Percentiles rank a stretch among this genome's conserved stretches.
These are phyloP conservation scores for Leptothorax acervorum DNA, from an alignment of 2,888 invertebrate genomes.

Conservation along the genomic window DNA sequence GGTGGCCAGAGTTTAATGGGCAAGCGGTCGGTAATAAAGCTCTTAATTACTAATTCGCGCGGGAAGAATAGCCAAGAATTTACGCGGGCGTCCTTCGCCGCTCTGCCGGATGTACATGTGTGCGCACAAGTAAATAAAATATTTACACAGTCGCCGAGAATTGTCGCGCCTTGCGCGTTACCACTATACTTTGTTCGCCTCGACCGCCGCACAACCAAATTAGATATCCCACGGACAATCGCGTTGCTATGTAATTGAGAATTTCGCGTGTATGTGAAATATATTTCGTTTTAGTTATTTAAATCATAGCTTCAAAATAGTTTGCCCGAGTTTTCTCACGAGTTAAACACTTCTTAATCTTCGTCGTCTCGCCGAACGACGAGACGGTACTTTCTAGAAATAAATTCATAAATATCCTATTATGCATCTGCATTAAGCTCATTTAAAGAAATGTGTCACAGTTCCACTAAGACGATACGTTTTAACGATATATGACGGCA, in stretches of 20 bases:
- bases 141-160: constrained; percentile 44
- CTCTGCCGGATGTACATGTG: not conserved
- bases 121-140: constrained; percentile 33
- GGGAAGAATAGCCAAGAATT: constrained; percentile 58
- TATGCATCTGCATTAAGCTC: not conserved
- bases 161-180: constrained; percentile 41
- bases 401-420: not conserved
- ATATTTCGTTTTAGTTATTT: not conserved
- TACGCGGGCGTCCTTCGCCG: not conserved
- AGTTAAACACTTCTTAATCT: not conserved
- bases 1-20: constrained; percentile 75
- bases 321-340: not conserved
- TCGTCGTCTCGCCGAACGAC: not conserved
- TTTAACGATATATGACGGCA: not conserved
- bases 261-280: not conserved
- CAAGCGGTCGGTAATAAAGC: constrained; percentile 70
- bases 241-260: constrained; percentile 1
- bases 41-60: constrained; percentile 70
- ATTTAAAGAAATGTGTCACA: not conserved
- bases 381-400: not conserved
- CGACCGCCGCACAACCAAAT: not conserved
- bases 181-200: not conserved
- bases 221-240: not conserved
- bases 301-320: not conserved
- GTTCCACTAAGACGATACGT: not conserved